These are phyloP conservation scores for Apocheima hispidaria DNA, from an alignment of 2,888 invertebrate genomes.

Conservation along the genomic window DNA sequence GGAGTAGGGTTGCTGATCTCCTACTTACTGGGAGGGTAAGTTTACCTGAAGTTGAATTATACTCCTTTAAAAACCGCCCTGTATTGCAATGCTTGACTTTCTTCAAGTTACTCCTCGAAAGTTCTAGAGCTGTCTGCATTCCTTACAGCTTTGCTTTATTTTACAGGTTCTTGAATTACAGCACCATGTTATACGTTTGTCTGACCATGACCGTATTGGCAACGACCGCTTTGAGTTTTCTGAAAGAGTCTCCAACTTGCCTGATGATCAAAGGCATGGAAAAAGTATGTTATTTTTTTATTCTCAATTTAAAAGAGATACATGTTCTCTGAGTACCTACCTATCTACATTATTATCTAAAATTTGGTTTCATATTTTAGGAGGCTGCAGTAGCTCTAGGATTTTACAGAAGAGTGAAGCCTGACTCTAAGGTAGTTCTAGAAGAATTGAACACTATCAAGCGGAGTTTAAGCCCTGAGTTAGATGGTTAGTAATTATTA, in stretches of 20 bases:
- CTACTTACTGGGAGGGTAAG: slow-evolving; percentile 64
- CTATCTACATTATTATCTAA: not conserved
- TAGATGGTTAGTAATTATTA: slow-evolving; percentile 44
- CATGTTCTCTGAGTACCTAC: not conserved
- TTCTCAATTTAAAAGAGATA: not conserved
- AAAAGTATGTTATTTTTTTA: slow-evolving; percentile 52
- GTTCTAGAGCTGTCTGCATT: not conserved
- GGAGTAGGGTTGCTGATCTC: slow-evolving; percentile 66
- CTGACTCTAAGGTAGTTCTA: slow-evolving; percentile 57
- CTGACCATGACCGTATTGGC: slow-evolving; percentile 54
- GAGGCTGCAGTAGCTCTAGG: slow-evolving; percentile 66
- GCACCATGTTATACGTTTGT: slow-evolving; percentile 60
- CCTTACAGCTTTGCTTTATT: not conserved
- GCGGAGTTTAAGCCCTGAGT: slow-evolving; percentile 54
- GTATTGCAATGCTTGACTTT: too few relatives aligned
- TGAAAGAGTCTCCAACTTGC: slow-evolving; percentile 68
- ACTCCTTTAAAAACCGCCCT: not conserved
- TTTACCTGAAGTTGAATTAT: not conserved
- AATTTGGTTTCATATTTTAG: slow-evolving; percentile 51
- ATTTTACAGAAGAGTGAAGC: slow-evolving; percentile 59
- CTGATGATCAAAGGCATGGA: slow-evolving; percentile 68
- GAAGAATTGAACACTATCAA: slow-evolving; percentile 59
- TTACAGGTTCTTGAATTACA: slow-evolving; percentile 47
- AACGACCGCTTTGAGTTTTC: slow-evolving; percentile 47
- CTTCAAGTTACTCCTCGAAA: not conserved